Percentiles rank a stretch among this genome's conserved stretches.
Evolutionary conservation across 2,797 vertebrate genomes (phyloP).

Genomic region (Cirrhinus mrigala): DNA sequence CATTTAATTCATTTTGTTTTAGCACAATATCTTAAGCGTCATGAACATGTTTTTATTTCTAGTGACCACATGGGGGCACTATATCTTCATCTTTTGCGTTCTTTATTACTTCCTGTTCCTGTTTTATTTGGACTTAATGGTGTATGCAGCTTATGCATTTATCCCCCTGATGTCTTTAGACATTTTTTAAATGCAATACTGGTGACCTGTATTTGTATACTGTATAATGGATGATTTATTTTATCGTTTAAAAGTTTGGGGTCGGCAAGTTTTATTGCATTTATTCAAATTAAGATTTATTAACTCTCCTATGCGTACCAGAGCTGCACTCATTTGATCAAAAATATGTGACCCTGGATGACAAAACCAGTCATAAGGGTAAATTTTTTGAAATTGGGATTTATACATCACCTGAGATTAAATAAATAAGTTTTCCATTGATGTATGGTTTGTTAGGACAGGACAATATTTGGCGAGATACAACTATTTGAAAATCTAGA

Average conservation of each 20-base stretch:
- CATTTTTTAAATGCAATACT: neutral
- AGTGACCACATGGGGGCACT: slow-evolving; percentile 24
- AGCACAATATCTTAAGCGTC: too few relatives aligned
- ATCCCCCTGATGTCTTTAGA: neutral
- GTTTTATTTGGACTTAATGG: neutral
- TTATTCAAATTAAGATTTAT: neutral
- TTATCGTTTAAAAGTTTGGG: neutral
- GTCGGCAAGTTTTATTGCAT: neutral
- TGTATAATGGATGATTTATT: neutral
- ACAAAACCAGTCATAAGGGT: too few relatives aligned
- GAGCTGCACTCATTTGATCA: neutral
- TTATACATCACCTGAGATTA: too few relatives aligned
- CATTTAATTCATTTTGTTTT: neutral
- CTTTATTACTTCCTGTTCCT: neutral
- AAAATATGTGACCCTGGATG: neutral
- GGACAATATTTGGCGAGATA: too few relatives aligned
- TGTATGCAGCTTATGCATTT: neutral
- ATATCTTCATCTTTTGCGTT: neutral
- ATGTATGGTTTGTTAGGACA: too few relatives aligned
- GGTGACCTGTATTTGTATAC: neutral
- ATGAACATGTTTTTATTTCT: neutral
- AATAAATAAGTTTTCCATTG: too few relatives aligned
- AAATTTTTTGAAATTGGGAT: too few relatives aligned
- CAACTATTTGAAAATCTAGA: too few relatives aligned
- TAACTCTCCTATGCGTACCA: neutral